These are phyloP conservation scores for Vollenhovia emeryi DNA, from an alignment of 1,140 invertebrate species.

Conservation along the genomic window DNA sequence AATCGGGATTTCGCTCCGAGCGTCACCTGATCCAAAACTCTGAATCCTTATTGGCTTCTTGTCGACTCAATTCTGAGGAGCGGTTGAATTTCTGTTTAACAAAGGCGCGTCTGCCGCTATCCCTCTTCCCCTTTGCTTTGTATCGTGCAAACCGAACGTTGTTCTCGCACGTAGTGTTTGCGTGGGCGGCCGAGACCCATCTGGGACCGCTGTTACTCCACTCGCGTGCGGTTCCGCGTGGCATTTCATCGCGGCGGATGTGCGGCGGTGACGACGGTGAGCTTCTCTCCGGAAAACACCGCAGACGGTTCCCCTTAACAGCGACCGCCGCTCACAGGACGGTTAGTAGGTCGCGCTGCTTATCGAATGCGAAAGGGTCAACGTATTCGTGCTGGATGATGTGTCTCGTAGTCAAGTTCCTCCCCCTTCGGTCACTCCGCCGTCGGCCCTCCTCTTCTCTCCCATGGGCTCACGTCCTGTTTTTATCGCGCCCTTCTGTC, in stretches of 20 bases:
- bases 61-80: too few species aligned
- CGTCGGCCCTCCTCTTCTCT: slow-evolving; percentile 33
- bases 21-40: too few species aligned
- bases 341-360: slow-evolving; percentile 78
- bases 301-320: slow-evolving; percentile 6
- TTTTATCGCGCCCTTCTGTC: slow-evolving; percentile 32
- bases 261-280: not conserved
- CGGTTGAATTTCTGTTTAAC: not conserved
- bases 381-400: slow-evolving; percentile 74
- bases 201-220: slow-evolving; percentile 42
- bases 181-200: slow-evolving; percentile 9
- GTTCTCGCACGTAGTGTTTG: not conserved
- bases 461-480: slow-evolving; percentile 61
- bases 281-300: slow-evolving; percentile 29
- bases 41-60: too few species aligned
- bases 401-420: slow-evolving; percentile 51
- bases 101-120: not conserved
- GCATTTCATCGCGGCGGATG: slow-evolving; percentile 41
- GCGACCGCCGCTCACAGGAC: slow-evolving; percentile 69
- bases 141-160: not conserved
- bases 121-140: not conserved
- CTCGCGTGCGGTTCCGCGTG: slow-evolving; percentile 16
- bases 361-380: slow-evolving; percentile 74
- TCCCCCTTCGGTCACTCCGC: slow-evolving; percentile 26
- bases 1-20: too few species aligned